phyloP scores from a whole-genome alignment of 2,888 invertebrate genomes.

The Seira sanloemensis region DNA sequence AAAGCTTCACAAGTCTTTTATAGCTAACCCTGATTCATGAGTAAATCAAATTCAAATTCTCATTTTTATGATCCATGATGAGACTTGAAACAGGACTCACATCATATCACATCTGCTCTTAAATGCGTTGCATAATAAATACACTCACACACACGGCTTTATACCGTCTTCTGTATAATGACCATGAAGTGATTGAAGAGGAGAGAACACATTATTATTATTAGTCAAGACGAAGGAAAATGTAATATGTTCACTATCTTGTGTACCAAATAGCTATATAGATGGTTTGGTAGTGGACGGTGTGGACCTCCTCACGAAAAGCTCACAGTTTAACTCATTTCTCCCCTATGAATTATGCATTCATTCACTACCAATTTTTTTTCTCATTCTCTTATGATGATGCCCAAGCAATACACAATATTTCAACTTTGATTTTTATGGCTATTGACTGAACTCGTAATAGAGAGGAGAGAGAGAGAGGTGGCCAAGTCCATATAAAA shows the following conservation, averaged over 20 bases:
- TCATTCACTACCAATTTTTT: conserved; percentile 65
- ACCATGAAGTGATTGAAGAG: conserved; percentile 16
- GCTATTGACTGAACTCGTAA: conserved; percentile 63
- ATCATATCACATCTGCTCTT: conserved; percentile 12
- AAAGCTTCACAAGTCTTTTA: not conserved
- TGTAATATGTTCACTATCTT: no score
- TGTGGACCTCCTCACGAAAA: conserved; percentile 47
- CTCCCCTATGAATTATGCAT: conserved; percentile 63
- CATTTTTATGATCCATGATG: conserved; percentile 8
- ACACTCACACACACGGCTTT: not conserved
- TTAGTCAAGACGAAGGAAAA: not conserved
- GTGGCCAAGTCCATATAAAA: conserved; percentile 18
- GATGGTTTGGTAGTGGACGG: not conserved
- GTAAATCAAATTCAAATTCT: not conserved
- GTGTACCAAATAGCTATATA: no score
- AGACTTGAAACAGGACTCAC: not conserved
- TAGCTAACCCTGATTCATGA: conserved; percentile 2
- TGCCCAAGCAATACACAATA: conserved; percentile 65
- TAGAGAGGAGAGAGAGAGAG: conserved; percentile 30
- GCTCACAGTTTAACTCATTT: conserved; percentile 36
- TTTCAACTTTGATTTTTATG: conserved; percentile 66
- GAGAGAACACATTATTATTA: conserved; percentile 19
- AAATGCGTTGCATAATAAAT: conserved; percentile 15
- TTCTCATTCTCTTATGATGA: no score
- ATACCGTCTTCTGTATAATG: no score